Evolutionary conservation across 2,888 invertebrate species (phyloP), one percentile per base, ranked within the genome.

Genomic region (Nomada fucata): DNA sequence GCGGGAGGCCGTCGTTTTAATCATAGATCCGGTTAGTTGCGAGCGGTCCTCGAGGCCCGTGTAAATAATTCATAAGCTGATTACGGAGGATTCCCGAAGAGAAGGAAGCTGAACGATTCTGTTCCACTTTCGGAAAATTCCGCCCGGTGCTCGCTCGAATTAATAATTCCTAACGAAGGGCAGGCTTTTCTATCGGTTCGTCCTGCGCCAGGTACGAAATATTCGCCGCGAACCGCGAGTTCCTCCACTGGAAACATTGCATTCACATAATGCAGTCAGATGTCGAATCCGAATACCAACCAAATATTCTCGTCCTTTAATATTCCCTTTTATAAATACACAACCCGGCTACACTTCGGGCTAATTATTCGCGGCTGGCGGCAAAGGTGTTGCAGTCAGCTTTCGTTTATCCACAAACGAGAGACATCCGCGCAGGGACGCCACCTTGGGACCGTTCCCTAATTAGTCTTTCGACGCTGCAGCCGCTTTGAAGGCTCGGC

Each of bases 61-160:
- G 69, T 72, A 82, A 82, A 82, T 76, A 82, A 82, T 82, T 82
- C 75, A 72, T 82, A 82, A 82, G 82, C 82, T 76, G 82, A 82
- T 82, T 82, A 82, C 15, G 44, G 55, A 50, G 69, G 82, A 81
- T 76, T 63, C 72, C 36, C 26, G 36, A 72, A 69, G 64, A 71
- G 63, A 3, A 55, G 26, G 52, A 50, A 36, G 10, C 67, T 4
- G 57, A 11, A 67, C 57, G 71, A 73, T 70, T 70, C 47, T 57
- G 44, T 26, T 76, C 60, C 13, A 61, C 50, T 72, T 69, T 29
- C 23, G 64, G 44, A 60, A 69, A 59, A 76, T 64, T 69, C 44
- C 59, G 53, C 67, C 67, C 29, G 15, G 59, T 52, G 42, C 42
- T 20, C 47, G 68, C 42, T 57, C 29, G 61, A 67, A 71, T 81